Conservation (phyloP, 2,113 vertebrate genomes). For the Ptilonorhynchus violaceus region DNA sequence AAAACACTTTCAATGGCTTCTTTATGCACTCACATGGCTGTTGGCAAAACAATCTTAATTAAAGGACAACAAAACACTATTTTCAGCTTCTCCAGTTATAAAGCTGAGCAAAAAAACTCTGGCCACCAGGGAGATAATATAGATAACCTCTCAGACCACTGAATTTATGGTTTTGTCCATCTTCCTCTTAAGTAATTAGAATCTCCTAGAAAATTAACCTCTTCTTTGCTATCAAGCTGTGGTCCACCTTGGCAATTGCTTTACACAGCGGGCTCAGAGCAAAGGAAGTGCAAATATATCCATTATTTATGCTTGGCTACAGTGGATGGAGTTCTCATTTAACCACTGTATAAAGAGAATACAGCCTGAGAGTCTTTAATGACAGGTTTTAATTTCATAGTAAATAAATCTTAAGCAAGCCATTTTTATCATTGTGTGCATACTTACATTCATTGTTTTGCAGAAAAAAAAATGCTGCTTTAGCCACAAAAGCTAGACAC, state of each 20-base stretch:
- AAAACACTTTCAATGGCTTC: background rate
- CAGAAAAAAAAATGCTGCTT: background rate
- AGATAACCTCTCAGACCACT: background rate
- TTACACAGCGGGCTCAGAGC: background rate
- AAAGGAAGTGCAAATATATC: background rate
- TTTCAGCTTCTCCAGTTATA: background rate
- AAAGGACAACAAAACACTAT: background rate
- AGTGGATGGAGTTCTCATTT: background rate
- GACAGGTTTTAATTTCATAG: background rate
- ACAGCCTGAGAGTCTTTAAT: background rate
- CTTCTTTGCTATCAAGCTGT: background rate
- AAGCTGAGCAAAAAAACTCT: background rate
- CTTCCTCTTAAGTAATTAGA: background rate
- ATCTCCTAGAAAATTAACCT: constrained; percentile 20
- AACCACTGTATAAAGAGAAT: background rate
- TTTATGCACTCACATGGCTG: background rate
- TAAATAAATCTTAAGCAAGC: background rate
- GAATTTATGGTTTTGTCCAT: background rate
- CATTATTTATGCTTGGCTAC: background rate
- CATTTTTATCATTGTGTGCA: background rate
- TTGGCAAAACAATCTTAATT: constrained; percentile 34
- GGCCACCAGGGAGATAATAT: background rate
- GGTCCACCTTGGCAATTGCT: background rate
- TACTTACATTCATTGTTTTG: background rate
- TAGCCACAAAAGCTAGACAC: background rate